Evolutionary conservation across 1,140 invertebrate species (phyloP).

Genomic region (Drosophila bifasciata): DNA sequence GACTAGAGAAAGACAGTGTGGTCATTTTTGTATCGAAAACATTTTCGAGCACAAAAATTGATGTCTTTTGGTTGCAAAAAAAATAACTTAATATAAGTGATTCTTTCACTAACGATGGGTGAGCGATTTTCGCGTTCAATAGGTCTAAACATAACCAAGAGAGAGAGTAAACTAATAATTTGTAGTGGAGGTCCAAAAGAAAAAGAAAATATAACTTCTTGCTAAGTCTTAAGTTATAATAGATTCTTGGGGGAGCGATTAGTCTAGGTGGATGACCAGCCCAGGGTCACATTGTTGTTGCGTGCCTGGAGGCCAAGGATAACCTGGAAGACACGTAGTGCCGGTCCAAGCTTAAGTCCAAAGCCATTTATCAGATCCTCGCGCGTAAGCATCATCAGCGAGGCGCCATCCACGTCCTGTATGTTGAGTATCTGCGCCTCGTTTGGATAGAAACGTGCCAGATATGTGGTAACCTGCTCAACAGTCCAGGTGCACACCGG

Average conservation of each 20-base stretch:
- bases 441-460: conserved; percentile 59
- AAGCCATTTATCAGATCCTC: conserved; percentile 71
- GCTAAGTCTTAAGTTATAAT: background rate
- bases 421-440: conserved; percentile 63
- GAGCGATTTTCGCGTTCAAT: too few species aligned
- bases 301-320: conserved; percentile 62
- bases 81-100: too few species aligned
- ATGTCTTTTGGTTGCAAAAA: too few species aligned
- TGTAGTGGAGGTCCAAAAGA: too few species aligned
- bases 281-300: conserved; percentile 47
- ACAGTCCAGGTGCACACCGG: conserved; percentile 48
- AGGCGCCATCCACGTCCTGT: conserved; percentile 77
- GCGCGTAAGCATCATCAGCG: conserved; percentile 71
- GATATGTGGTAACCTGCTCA: conserved; percentile 64
- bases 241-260: conserved; percentile 20
- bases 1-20: too few species aligned
- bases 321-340: conserved; percentile 68
- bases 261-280: conserved; percentile 38
- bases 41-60: too few species aligned
- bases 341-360: conserved; percentile 72
- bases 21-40: too few species aligned
- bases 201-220: too few species aligned
- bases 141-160: too few species aligned
- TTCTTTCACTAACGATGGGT: too few species aligned
- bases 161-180: too few species aligned